Evolutionary conservation across 2,797 vertebrate species (phyloP).

Genomic region (Erethizon dorsatum): DNA sequence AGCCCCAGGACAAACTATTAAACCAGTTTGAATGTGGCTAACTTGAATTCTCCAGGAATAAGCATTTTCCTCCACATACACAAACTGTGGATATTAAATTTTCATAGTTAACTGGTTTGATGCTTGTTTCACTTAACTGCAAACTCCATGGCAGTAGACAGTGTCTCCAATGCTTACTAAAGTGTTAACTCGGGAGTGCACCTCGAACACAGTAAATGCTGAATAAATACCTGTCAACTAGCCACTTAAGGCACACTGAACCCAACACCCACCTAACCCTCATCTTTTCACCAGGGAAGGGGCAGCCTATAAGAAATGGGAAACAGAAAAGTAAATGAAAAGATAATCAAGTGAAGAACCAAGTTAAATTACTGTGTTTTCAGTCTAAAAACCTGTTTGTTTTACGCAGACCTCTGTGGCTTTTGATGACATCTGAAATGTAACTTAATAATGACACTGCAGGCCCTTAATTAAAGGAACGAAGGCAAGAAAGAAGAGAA

Average conservation of each 20-base stretch:
- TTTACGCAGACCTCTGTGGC: neutral
- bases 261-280: neutral
- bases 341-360: neutral
- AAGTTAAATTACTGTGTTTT: neutral
- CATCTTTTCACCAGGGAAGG: neutral
- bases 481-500: neutral
- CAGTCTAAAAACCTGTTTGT: neutral
- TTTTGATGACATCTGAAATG: conserved; percentile 34
- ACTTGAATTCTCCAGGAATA: neutral
- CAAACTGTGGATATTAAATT: neutral
- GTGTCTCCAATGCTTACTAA: neutral
- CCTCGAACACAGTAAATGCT: neutral
- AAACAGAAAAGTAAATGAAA: conserved; percentile 2
- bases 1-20: neutral
- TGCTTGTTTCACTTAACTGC: neutral
- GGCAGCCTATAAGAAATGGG: neutral
- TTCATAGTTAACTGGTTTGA: neutral
- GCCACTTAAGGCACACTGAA: neutral
- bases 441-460: neutral
- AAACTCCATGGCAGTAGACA: neutral
- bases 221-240: neutral
- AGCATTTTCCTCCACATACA: neutral
- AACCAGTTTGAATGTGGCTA: neutral
- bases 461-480: neutral
- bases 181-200: neutral